Conservation (phyloP, 64 coral and sea anemone species). For the Pocillopora verrucosa region DNA sequence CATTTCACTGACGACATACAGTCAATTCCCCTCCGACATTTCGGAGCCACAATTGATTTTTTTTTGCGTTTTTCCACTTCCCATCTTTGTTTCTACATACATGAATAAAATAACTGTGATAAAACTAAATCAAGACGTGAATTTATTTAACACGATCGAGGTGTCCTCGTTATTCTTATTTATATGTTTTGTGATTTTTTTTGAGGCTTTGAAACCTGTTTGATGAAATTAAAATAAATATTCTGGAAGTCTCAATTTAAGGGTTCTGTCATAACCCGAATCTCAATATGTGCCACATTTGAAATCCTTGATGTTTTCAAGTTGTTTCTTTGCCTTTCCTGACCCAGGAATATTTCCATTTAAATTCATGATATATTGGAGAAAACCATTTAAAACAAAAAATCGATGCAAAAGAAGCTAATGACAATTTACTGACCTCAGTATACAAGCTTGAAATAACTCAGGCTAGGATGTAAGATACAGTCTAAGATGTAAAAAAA, state of each 20-base stretch:
- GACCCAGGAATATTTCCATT: not conserved
- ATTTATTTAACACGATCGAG: not conserved
- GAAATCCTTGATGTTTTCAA: not conserved
- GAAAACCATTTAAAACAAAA: not conserved
- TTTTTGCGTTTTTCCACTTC: not conserved
- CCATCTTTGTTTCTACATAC: conserved; percentile 12
- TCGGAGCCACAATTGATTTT: conserved; percentile 33
- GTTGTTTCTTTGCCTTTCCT: not conserved
- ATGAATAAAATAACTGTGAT: conserved; percentile 21
- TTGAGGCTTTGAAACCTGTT: not conserved
- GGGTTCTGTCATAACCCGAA: not conserved
- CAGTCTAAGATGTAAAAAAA: not conserved
- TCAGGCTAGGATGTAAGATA: not conserved
- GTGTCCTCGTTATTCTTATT: not conserved
- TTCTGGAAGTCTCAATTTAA: not conserved
- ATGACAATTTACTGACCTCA: not conserved
- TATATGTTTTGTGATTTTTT: not conserved
- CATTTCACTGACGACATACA: not conserved
- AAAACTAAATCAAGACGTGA: not conserved
- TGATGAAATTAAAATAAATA: not conserved
- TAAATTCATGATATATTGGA: not conserved
- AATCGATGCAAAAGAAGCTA: not conserved
- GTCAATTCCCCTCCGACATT: conserved; percentile 19
- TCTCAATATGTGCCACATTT: not conserved
- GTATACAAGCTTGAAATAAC: not conserved